Conservation (phyloP, 2,888 invertebrate genomes). For the Ophion ellenae region DNA sequence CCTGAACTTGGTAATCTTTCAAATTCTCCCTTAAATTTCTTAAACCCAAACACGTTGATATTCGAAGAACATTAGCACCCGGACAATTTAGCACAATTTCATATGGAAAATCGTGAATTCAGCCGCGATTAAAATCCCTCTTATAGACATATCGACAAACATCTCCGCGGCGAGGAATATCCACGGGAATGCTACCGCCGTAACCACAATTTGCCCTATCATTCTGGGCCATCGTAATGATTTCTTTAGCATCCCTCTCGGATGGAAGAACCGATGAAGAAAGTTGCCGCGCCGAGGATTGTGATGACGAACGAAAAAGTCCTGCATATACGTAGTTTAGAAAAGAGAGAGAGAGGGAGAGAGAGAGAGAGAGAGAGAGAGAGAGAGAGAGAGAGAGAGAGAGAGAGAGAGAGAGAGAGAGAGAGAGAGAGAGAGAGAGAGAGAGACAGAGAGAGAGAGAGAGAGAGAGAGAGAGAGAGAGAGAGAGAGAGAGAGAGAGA, state of each 20-base stretch:
- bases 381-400: constrained; percentile 22
- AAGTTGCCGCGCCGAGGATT: not conserved
- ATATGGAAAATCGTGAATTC: no score
- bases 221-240: constrained; percentile 29
- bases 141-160: not conserved
- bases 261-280: not conserved
- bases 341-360: not conserved
- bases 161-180: not conserved
- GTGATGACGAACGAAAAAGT: constrained; percentile 26
- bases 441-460: not conserved
- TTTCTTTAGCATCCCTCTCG: constrained; percentile 2
- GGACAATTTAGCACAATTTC: no score
- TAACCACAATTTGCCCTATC: constrained; percentile 36
- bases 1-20: no score
- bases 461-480: constrained; percentile 23
- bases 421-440: no score
- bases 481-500: constrained; percentile 20
- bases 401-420: no score
- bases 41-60: no score
- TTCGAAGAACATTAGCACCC: no score
- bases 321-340: not conserved
- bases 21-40: no score
- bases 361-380: no score
- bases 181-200: not conserved
- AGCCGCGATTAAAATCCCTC: no score